Base-by-base conservation (phyloP, 1,140 invertebrate genomes). In the Brachystomella parvula region DNA sequence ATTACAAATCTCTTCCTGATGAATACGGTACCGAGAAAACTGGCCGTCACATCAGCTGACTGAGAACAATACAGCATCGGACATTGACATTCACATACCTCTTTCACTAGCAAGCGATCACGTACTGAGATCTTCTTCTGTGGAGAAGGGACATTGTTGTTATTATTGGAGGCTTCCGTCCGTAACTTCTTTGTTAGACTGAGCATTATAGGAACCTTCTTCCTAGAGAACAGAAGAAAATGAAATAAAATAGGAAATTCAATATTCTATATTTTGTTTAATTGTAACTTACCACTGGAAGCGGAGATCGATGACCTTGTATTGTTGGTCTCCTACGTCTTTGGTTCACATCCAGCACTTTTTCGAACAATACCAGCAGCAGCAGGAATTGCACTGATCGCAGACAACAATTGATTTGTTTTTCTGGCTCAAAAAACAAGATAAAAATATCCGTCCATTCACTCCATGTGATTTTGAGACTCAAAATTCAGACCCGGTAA, bases 21-120 rank as follows among this genome's bases (percentile, higher is more conserved):
- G n/a, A n/a, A n/a, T n/a, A n/a, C n/a, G n/a, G n/a, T n/a, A n/a
- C n/a, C n/a, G n/a, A n/a, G n/a, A n/a, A n/a, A n/a, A n/a, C n/a
- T n/a, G n/a, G n/a, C n/a, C n/a, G n/a, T n/a, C n/a, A n/a, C n/a
- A n/a, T n/a, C n/a, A n/a, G n/a, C n/a, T n/a, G n/a, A n/a, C n/a
- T n/a, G n/a, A n/a, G n/a, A n/a, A n/a, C n/a, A n/a, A n/a, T n/a
- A n/a, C n/a, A n/a, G n/a, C n/a, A n/a, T n/a, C n/a, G n/a, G n/a
- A n/a, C n/a, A n/a, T n/a, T n/a, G n/a, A n/a, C n/a, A n/a, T 30
- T 33, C 2, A 44, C 66, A 73, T 78, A 86, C 85, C 79, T 91
- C 91, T 82, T 90, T 90, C 2, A 90, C 82, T 49, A 94, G 78
- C 30, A 94, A 80, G 77, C 88, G 89, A 77, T 94, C 92, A 73